Evolutionary conservation across 2,113 vertebrate species (phyloP).

Genomic region (Chaenocephalus aceratus): DNA sequence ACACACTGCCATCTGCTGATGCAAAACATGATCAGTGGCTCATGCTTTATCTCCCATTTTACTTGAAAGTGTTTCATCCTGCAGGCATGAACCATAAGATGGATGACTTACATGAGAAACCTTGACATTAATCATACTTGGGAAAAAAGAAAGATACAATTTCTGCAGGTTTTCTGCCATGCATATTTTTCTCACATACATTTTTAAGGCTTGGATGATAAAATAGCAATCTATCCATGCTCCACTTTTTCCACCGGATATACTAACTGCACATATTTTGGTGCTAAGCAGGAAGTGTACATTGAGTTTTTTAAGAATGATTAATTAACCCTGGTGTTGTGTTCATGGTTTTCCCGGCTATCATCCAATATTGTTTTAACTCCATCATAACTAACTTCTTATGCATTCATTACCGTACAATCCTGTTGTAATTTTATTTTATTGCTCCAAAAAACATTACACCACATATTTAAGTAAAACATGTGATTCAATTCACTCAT

Average conservation of each 20-base stretch:
- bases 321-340: no score
- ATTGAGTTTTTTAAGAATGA: neutral
- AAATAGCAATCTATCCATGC: neutral
- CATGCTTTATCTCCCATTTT: conserved; percentile 23
- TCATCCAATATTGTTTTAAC: no score
- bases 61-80: neutral
- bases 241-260: neutral
- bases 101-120: conserved; percentile 1
- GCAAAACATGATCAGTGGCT: neutral
- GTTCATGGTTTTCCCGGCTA: no score
- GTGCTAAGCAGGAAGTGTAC: no score
- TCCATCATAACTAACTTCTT: no score
- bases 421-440: no score
- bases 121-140: neutral
- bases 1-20: conserved; percentile 70
- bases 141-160: neutral
- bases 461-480: no score
- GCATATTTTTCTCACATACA: neutral
- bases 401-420: no score
- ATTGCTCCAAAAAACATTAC: no score
- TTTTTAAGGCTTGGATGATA: neutral
- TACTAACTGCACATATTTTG: neutral
- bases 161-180: neutral
- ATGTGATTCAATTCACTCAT: no score
- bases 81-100: conserved; percentile 23